These are phyloP conservation scores for Scolanthus callimorphus DNA, from an alignment of 92 coral and sea anemone species.

Conservation along the genomic window DNA sequence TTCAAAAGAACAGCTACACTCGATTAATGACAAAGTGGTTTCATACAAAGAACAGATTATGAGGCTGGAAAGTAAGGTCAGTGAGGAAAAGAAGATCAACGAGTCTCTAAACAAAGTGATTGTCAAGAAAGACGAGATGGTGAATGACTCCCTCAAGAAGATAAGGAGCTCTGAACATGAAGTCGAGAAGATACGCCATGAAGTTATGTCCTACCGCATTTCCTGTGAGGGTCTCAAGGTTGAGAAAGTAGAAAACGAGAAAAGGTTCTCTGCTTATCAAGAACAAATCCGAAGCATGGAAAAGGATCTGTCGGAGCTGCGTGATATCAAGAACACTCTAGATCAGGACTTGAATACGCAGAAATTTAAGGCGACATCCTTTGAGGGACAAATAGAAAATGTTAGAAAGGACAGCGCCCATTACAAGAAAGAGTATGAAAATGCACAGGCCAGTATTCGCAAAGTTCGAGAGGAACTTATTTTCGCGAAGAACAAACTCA, in stretches of 20 bases:
- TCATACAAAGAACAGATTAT: constrained; percentile 59
- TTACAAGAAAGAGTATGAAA: constrained; percentile 53
- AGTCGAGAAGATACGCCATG: constrained; percentile 51
- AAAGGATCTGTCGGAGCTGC: constrained; percentile 50
- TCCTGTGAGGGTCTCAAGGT: constrained; percentile 65
- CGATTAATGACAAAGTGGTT: constrained; percentile 55
- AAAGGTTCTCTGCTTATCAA: constrained; percentile 44
- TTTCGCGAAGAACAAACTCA: constrained; percentile 51
- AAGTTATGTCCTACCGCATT: constrained; percentile 38
- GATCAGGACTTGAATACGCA: constrained; percentile 63
- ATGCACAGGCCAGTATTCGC: constrained; percentile 40
- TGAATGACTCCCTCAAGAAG: constrained; percentile 50
- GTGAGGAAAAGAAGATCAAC: constrained; percentile 65
- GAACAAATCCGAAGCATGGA: constrained; percentile 55
- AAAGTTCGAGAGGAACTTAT: constrained; percentile 58
- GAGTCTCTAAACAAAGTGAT: constrained; percentile 66
- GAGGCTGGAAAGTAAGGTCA: constrained; percentile 65
- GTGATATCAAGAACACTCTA: constrained; percentile 42
- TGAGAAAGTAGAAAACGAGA: constrained; percentile 66
- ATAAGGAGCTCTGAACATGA: constrained; percentile 52
- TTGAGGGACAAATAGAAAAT: constrained; percentile 50
- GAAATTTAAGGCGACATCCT: constrained; percentile 47
- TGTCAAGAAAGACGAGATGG: constrained; percentile 59
- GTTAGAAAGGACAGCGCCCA: constrained; percentile 51
- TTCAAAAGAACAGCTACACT: constrained; percentile 70